phyloP scores from a whole-genome alignment of 2,888 invertebrate genomes.

The Coecobrya sp. region DNA sequence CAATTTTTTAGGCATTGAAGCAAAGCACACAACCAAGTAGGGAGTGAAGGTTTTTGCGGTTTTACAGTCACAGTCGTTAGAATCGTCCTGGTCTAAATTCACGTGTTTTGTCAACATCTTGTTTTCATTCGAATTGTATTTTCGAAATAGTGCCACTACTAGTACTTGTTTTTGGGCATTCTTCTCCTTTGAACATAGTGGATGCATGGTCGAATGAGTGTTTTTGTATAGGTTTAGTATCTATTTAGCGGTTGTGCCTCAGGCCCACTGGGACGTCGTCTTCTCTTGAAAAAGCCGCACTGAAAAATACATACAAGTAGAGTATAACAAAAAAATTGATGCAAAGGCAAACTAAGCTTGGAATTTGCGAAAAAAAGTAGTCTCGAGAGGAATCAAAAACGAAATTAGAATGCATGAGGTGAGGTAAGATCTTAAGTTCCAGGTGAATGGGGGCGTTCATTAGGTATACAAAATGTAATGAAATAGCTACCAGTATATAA shows the following conservation, averaged over 20 bases:
- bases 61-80: not conserved
- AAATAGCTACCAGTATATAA: not conserved
- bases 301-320: constrained; percentile 87
- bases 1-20: not conserved
- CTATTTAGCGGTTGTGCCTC: constrained; percentile 95
- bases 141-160: not conserved
- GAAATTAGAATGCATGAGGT: constrained; percentile 76
- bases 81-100: no score
- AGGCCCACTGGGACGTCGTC: constrained; percentile 92
- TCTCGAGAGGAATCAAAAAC: constrained; percentile 38
- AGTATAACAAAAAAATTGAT: constrained; percentile 21
- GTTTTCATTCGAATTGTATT: not conserved
- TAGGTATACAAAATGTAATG: not conserved
- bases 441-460: not conserved
- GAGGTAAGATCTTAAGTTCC: not conserved
- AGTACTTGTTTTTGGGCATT: not conserved
- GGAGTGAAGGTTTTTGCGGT: not conserved
- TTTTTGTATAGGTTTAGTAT: constrained; percentile 87
- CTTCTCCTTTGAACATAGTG: not conserved
- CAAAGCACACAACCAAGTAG: not conserved
- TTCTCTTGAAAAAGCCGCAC: constrained; percentile 98
- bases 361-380: not conserved
- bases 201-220: not conserved
- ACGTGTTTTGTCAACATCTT: no score
- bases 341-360: constrained; percentile 45